Percentiles rank a stretch among this genome's conserved stretches.
phyloP scores from a whole-genome alignment of 2,797 vertebrate species.

The Chelmon rostratus region DNA sequence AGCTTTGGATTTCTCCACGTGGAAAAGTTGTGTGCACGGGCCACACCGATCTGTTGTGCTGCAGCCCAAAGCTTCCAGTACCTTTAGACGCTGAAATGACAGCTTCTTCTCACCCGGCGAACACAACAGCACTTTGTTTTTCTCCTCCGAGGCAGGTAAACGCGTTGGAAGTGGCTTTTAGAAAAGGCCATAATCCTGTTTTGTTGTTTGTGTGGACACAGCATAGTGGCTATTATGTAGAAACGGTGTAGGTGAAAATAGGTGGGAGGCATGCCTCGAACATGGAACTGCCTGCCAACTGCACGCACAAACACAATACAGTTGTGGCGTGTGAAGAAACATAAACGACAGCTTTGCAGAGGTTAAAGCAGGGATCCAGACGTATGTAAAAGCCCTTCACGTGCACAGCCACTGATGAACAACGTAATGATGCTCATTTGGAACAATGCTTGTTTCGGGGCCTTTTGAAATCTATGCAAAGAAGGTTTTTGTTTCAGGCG shows the following conservation, averaged over 20 bases:
- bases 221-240: conserved; percentile 30
- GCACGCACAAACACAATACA: conserved; percentile 19
- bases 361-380: neutral
- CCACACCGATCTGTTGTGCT: neutral
- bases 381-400: neutral
- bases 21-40: neutral
- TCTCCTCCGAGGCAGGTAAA: conserved; percentile 34
- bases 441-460: neutral
- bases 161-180: conserved; percentile 2
- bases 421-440: conserved; percentile 13
- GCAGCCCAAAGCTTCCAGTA: neutral
- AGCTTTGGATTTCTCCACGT: neutral
- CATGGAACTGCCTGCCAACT: conserved; percentile 21
- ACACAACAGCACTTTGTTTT: conserved; percentile 27
- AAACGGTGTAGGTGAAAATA: conserved; percentile 53
- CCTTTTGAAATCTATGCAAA: conserved; percentile 7
- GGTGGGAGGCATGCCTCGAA: conserved; percentile 52
- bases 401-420: neutral
- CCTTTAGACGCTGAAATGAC: neutral
- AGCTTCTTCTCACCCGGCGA: neutral
- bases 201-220: conserved; percentile 47
- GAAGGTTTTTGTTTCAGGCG: conserved; percentile 19
- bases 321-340: neutral
- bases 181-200: conserved; percentile 32
- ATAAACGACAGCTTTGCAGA: conserved; percentile 4